A percentile compares a stretch with the other conserved stretches of the same genome.
Evolutionary conservation across 1,140 invertebrate species (phyloP).

Genomic region (Anastrepha ludens): DNA sequence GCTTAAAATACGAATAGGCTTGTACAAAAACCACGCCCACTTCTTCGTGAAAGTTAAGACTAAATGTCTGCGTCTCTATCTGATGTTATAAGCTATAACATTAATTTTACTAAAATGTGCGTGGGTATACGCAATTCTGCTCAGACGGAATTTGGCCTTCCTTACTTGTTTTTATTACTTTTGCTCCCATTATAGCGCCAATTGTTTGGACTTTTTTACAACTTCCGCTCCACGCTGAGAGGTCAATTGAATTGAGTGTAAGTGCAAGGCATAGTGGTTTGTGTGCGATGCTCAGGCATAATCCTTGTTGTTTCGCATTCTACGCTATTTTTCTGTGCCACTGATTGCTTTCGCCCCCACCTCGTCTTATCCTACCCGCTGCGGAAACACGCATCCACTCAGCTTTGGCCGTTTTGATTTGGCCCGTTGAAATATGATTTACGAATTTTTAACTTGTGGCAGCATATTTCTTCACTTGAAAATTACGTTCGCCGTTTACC

Average conservation of each 20-base stretch:
- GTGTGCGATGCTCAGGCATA: background rate
- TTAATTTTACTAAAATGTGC: no score
- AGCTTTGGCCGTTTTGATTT: conserved; percentile 25
- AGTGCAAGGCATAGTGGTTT: no score
- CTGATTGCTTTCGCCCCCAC: background rate
- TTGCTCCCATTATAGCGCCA: background rate
- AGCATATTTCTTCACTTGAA: conserved; percentile 55
- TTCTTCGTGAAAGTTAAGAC: background rate
- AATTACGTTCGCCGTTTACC: conserved; percentile 47
- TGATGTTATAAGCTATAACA: no score
- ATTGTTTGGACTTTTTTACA: conserved; percentile 2
- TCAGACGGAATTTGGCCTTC: background rate
- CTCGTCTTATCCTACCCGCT: background rate
- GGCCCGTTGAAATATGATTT: conserved; percentile 54
- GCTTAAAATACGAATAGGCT: no score
- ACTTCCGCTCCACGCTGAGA: conserved; percentile 33
- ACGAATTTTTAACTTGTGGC: conserved; percentile 55
- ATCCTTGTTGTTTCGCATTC: background rate
- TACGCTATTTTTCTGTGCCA: conserved; percentile 45
- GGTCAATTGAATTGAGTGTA: conserved; percentile 8
- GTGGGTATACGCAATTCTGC: no score
- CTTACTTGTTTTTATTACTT: background rate
- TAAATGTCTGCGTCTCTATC: background rate
- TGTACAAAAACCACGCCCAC: background rate
- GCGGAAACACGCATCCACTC: background rate